Evolutionary conservation across 2,113 vertebrate genomes (phyloP).

Genomic region (Parus major): DNA sequence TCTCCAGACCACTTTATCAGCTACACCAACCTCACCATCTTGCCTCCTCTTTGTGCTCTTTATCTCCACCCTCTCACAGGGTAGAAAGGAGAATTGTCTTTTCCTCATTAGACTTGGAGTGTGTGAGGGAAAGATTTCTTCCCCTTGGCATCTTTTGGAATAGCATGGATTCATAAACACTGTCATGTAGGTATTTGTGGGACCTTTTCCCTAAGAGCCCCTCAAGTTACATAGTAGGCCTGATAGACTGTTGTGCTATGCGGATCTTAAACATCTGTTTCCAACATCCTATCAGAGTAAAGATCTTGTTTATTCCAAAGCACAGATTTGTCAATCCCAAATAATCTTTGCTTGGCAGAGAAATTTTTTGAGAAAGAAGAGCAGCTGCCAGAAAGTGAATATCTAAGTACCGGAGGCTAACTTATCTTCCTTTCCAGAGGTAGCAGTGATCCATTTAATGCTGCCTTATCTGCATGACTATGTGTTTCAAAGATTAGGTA

Average conservation of each 20-base stretch:
- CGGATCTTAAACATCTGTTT: background rate
- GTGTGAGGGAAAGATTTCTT: background rate
- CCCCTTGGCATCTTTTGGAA: background rate
- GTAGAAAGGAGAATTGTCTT: background rate
- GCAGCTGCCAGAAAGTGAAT: slow-evolving; percentile 4
- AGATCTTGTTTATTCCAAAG: slow-evolving; percentile 30
- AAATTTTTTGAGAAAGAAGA: background rate
- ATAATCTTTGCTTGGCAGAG: slow-evolving; percentile 8
- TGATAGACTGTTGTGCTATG: background rate
- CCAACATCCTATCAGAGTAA: background rate
- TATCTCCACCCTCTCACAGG: background rate
- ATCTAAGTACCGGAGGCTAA: background rate
- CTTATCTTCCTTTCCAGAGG: slow-evolving; percentile 31
- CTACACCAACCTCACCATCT: background rate
- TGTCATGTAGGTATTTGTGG: background rate
- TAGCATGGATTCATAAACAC: background rate
- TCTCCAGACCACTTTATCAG: background rate
- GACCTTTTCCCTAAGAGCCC: background rate
- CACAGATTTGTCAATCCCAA: background rate
- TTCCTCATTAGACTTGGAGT: background rate
- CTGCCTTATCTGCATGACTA: background rate
- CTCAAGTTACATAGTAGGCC: background rate
- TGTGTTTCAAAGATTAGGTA: slow-evolving; percentile 3
- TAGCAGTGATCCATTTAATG: slow-evolving; percentile 30
- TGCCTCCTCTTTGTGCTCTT: background rate